Base-by-base conservation (phyloP, 2,888 invertebrate species). In the Pseudococcus viburni region DNA sequence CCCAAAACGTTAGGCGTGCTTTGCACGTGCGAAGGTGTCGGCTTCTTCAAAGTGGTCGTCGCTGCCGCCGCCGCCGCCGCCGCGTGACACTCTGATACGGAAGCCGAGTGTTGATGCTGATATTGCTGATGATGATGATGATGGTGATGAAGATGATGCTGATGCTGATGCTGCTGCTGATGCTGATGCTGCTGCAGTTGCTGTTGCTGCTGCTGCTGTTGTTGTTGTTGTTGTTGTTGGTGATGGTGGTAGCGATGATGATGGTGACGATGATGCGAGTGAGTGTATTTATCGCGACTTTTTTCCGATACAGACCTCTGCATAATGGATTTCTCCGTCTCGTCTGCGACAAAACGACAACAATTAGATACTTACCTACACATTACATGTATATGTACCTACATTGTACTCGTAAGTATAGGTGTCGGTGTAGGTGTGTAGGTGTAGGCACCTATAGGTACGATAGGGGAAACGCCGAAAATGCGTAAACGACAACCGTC, bases 1-100 rank as follows among this genome's bases (percentile, higher is more conserved):
- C 90, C 90, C 42, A 88, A 89, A 73, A 94, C 94, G 91, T 94
- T 93, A 15, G 94, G 94, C 5, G 94, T 94, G 90, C 94, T 94
- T 90, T 94, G 94, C 90, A 93, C 94, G 90, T 94, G 93, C 8
- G 89, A 93, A 92, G 90, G 92, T 90, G 90, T 90, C 8, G 91
- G 90, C 84, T 90, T 90, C 89, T 90, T 90, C 73, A 88, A 89
- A 33, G 26, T 33, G 1, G 26, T 33, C 26, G 3, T 33, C 26
- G 26, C 3, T 33, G 26, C 1, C 3, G 26, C 3, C 26, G 1
- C 26, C 1, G 26, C 26, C 1, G 1, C 26, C 1, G 26, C 3
- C 80, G 88, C 88, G 90, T 91, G 88, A 89, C 85, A 42, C 89
- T 90, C 48, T 90, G 91, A 87, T 15, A 90, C 91, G 90, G 83